phyloP scores from a whole-genome alignment of 2,888 invertebrate genomes.

The Conomelus anceps region DNA sequence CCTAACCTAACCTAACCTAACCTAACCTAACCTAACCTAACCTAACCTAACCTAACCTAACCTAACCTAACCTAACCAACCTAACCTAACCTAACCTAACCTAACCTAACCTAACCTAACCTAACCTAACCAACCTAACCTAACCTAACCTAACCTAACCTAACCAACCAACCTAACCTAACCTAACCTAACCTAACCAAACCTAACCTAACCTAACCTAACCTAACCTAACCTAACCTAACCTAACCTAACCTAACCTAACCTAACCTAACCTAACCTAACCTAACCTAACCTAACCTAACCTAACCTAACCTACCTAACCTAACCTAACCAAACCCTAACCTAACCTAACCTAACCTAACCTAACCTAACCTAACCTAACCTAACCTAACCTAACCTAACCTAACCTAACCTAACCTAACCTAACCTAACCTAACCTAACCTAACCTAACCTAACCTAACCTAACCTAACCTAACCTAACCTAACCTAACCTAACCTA shows the following conservation, averaged over 20 bases:
- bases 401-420: too few species aligned
- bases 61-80: constrained; percentile 23
- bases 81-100: constrained; percentile 26
- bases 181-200: constrained; percentile 24
- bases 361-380: too few species aligned
- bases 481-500: constrained; percentile 26
- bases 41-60: constrained; percentile 19
- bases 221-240: constrained; percentile 2
- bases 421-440: constrained; percentile 30
- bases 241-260: constrained; percentile 20
- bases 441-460: constrained; percentile 29
- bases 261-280: constrained; percentile 27
- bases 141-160: too few species aligned
- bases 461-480: too few species aligned
- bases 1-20: constrained; percentile 27
- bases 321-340: constrained; percentile 19
- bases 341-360: too few species aligned
- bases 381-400: too few species aligned
- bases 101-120: constrained; percentile 9
- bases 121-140: constrained; percentile 26
- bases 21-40: constrained; percentile 24
- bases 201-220: too few species aligned
- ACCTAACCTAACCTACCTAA: constrained; percentile 5
- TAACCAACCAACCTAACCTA: constrained; percentile 23
- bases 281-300: constrained; percentile 16